A percentile compares a stretch with the other conserved stretches of the same genome.
Conservation (phyloP, 2,113 vertebrate genomes). For the Labrus mixtus region DNA sequence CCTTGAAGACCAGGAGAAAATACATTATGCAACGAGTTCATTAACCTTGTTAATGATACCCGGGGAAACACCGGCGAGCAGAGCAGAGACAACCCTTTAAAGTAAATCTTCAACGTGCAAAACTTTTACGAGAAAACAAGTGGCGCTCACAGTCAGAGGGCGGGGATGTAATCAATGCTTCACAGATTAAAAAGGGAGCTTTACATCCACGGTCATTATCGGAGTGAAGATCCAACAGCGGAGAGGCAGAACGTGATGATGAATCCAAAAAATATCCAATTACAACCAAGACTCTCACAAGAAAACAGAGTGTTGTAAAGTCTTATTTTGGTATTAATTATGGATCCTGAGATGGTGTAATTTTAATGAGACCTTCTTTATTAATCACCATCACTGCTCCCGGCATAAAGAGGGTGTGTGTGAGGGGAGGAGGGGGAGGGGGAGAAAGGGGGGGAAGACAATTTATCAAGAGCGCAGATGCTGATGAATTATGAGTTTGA, state of each 20-base stretch:
- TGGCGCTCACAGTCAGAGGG: conserved; percentile 10
- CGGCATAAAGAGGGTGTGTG: conserved; percentile 41
- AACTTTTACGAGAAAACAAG: neutral
- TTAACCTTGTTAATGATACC: conserved; percentile 47
- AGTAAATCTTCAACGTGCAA: conserved; percentile 2
- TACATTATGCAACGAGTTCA: conserved; percentile 48
- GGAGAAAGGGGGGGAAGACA: conserved; percentile 10
- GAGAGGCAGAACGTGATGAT: conserved; percentile 3
- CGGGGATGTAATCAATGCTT: neutral
- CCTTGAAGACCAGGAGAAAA: conserved; percentile 40
- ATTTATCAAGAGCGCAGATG: conserved; percentile 51
- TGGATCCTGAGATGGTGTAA: conserved; percentile 71
- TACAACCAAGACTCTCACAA: neutral
- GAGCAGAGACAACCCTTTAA: conserved; percentile 5
- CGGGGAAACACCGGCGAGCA: conserved; percentile 14
- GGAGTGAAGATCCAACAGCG: neutral
- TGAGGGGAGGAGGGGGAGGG: conserved; percentile 10
- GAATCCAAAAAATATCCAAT: neutral
- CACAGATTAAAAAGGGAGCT: neutral
- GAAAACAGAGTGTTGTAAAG: conserved; percentile 36
- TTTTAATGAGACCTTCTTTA: conserved; percentile 75
- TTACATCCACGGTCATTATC: neutral
- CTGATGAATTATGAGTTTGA: conserved; percentile 59
- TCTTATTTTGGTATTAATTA: conserved; percentile 76
- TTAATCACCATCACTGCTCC: conserved; percentile 70